Base-by-base conservation (phyloP, 23 tunicate genomes). In the Diplosoma virens region DNA sequence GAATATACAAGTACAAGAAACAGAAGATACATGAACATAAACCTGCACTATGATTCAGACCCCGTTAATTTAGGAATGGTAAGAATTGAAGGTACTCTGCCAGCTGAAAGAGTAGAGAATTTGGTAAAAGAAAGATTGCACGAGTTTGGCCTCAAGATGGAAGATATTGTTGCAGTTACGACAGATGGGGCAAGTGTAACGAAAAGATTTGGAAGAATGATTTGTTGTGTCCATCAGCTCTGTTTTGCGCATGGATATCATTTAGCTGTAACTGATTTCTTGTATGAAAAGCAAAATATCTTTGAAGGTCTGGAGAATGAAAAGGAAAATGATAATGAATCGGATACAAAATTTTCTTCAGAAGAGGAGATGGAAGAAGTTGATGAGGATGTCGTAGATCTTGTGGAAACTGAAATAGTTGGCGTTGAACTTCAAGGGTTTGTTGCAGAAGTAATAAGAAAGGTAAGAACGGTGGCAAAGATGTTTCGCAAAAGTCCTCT, bases 121-220 rank as follows among this genome's bases (percentile, higher is more conserved):
- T 82, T 82, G 73, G 87, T 73, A 56, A 64, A 73, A 73, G 79
- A 81, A 71, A 82, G 87, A 82, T 73, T 82, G 81, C 61, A 73
- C 4, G 48, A 82, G 59, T 82, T 73, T 73, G 81, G 85, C 53
- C 77, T 81, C 37, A 54, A 75, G 65, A 63, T 59, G 34, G 73
- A 82, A 30, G 60, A 82, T 26, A 82, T 82, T 82, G 87, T 82
- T 58, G 87, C 87, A 82, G 79, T 80, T 54, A 73, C 81, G 59
- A 82, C 80, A 82, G 81, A 73, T 82, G 87, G 87, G 61, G 87
- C 81, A 73, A 73, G 81, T 73, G 87, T 82, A 37, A 81, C 73
- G 80, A 72, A 73, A 56, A 81, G 86, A 34, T 82, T 74, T 74
- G 87, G 87, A 73, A 82, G 85, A 70, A 69, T 81, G 85, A 70